Evolutionary conservation across 37 sponge, comb jelly and placozoan species (phyloP), one percentile per base, ranked within the genome.

Genomic region (Cliona cf. orientalis): DNA sequence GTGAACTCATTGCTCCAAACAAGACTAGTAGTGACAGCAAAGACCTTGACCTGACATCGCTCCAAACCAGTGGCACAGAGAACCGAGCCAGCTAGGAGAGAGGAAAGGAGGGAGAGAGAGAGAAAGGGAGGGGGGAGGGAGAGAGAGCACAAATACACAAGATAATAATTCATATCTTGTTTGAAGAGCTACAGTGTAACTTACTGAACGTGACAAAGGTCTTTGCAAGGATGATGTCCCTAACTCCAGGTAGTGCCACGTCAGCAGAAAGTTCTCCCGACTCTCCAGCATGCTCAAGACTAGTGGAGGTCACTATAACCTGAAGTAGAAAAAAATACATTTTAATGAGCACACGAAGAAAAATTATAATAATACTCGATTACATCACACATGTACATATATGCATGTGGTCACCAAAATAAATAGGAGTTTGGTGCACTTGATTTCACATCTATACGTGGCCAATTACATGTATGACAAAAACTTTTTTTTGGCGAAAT

Each of bases 41-140:
- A 84, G 26, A 84, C 69, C 58, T 74, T 84, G 33, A 84, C 58
- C 33, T 35, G 31, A 11, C 84, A 66, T 26, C 71, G 69, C 68
- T 46, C 65, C 42, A 41, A 84, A 1, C 76, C 84, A 14, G 40
- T 76, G 17, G 60, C 67, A 55, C 75, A 75, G 32, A 84, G 56
- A 17, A 84, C 49, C 22, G 58, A 53, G 22, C 84, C 84, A 75
- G 46, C 84, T 84, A 32, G 5, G 5, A 35, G 46, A 42, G 73
- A 72, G 34, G 68, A 28, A 32, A 25, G 28, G 2, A 14, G 2
- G 28, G 74, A 58, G 43, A 38, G 62, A 60, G n/a, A 76, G 41
- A 37, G 62, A 40, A 23, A 23, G 40, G 28, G 22, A 73, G 56
- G 4, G 67, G 17, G 38, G 17, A 31, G 34, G 38, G 67, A 36